Evolutionary conservation across 2,888 invertebrate species (phyloP).

Genomic region (Diadromus collaris): DNA sequence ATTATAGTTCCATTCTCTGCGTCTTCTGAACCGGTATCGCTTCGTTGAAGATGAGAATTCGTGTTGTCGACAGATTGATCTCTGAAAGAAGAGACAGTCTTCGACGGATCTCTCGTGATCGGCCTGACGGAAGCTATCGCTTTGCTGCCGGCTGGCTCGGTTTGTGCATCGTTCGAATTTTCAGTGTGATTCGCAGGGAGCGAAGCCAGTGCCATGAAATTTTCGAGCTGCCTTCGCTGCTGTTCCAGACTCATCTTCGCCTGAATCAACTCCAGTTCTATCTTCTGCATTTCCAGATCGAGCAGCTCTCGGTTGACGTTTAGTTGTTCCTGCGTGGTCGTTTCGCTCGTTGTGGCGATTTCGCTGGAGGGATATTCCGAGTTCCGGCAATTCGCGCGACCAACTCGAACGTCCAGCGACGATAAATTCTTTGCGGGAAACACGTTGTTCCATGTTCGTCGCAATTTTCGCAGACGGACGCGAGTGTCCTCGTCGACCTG

Average conservation of each 20-base stretch:
- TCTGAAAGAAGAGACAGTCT: too few species aligned
- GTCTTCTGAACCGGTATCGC: too few species aligned
- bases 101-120: too few species aligned
- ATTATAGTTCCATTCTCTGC: too few species aligned
- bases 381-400: conserved; percentile 56
- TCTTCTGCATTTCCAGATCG: conserved; percentile 91
- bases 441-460: conserved; percentile 97
- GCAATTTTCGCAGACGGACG: conserved; percentile 95
- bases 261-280: conserved; percentile 93
- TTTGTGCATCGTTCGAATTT: too few species aligned
- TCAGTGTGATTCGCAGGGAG: too few species aligned
- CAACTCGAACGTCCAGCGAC: conserved; percentile 93
- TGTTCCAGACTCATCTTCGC: conserved; percentile 90
- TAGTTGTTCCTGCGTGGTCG: conserved; percentile 88
- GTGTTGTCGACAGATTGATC: too few species aligned
- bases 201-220: too few species aligned
- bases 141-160: too few species aligned
- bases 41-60: too few species aligned
- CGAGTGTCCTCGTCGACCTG: conserved; percentile 97
- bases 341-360: conserved; percentile 74
- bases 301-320: conserved; percentile 92
- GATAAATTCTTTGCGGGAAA: conserved; percentile 94
- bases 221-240: conserved; percentile 82
- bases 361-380: conserved; percentile 63
- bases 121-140: too few species aligned